A percentile compares a stretch with the other conserved stretches of the same genome.
Conservation (phyloP, 2,888 invertebrate species). For the Metopia argyrocephala region DNA sequence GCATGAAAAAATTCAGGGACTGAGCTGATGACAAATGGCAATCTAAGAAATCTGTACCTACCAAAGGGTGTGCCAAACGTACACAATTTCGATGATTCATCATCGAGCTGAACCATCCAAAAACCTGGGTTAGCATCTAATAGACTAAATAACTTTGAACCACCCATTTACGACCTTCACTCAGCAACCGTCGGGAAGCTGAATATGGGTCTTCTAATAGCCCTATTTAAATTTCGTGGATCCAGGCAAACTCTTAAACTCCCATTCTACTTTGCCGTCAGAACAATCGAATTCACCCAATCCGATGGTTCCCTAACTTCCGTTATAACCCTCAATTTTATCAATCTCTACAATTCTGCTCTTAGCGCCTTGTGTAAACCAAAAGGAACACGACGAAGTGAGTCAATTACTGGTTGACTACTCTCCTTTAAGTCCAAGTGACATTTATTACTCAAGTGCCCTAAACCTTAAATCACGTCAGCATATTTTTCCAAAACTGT, state of each 20-base stretch:
- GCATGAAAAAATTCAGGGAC: neutral
- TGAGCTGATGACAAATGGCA: neutral
- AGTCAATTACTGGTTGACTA: conserved; percentile 23
- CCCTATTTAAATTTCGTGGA: conserved; percentile 61
- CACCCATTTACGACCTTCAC: too few species aligned
- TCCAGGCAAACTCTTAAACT: conserved; percentile 57
- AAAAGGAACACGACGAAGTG: conserved; percentile 14
- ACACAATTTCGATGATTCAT: neutral
- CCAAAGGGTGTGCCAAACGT: neutral
- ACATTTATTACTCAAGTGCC: conserved; percentile 36
- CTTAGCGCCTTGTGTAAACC: conserved; percentile 26
- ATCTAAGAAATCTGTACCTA: neutral
- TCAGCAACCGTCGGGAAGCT: conserved; percentile 25
- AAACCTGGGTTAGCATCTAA: too few species aligned
- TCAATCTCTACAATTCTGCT: conserved; percentile 29
- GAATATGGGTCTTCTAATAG: conserved; percentile 49
- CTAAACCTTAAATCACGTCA: conserved; percentile 43
- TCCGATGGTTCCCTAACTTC: conserved; percentile 20
- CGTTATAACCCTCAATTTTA: conserved; percentile 13
- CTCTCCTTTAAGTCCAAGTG: conserved; percentile 25
- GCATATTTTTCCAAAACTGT: conserved; percentile 34
- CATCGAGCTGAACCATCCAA: too few species aligned
- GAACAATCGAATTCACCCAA: conserved; percentile 48
- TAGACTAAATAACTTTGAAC: too few species aligned
- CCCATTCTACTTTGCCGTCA: conserved; percentile 45